Base-by-base conservation (phyloP, 1,140 invertebrate species). In the Solenopsis invicta region DNA sequence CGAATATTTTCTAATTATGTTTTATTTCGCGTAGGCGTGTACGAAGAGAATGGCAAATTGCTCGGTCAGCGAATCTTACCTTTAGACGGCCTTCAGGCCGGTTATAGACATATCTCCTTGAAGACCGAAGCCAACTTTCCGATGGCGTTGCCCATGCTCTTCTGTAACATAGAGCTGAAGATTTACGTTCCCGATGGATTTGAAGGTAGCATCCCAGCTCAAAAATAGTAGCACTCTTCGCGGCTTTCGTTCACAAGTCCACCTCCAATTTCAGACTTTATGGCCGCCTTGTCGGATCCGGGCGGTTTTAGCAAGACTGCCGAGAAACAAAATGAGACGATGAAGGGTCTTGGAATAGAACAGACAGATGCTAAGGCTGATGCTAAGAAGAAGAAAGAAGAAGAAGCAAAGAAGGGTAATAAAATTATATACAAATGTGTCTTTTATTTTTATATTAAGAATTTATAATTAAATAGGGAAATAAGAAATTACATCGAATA, bases 101-200 rank as follows among this genome's bases (percentile, higher is more conserved):
- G 99, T 21, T 99, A 99, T 95, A 96, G 99, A 2, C 99, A 99
- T 95, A 99, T 99, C 88, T 99, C 99, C 0, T 96, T 99, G 9
- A 96, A 99, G 88, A 99, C 99, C 1, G 99, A 99, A 96, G 99
- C 99, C 52, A 99, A 99, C 95, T 99, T 99, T 94, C 99, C 99
- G 18, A 99, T 99, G 97, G 99, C 99, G 3, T 96, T 99, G 89
- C 99, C 99, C n/a, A 99, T 99, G 97, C 96, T 99, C 78, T 99
- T 99, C 95, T 99, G 99, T 94, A 99, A 99, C 94, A 99, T 99
- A 92, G 99, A 99, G 95, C 96, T 99, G 66, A 99, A 99, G 96
- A 99, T 99, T 93, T 99, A 99, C 96, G 99, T 99, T 74, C 99
- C 99, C 62, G 99, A 99, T 96, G 99, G 99, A 86, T 98, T 99